Evolutionary conservation across 2,888 invertebrate genomes (phyloP), one percentile per base, ranked within the genome.

Genomic region (Notocelia uddmanniana): DNA sequence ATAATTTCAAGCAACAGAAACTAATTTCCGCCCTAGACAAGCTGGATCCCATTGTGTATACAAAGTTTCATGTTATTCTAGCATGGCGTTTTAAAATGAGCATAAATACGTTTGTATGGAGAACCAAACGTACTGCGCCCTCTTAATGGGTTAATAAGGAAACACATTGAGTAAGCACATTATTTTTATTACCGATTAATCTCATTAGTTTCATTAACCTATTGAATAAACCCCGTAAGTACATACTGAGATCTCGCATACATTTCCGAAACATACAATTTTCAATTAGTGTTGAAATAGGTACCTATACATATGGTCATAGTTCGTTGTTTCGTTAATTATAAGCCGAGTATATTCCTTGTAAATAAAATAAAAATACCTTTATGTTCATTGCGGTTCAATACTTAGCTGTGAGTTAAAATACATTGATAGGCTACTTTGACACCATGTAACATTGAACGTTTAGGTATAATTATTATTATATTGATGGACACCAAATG

Each of bases 111-210:
- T n/a, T n/a, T n/a, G n/a, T n/a, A n/a, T n/a, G n/a, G n/a, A n/a
- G n/a, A n/a, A n/a, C n/a, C n/a, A n/a, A n/a, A n/a, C n/a, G n/a
- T n/a, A n/a, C n/a, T n/a, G n/a, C n/a, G n/a, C n/a, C n/a, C n/a
- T n/a, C n/a, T n/a, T 19, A 52, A 52, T 63, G 19, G 19, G 50
- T 3, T 52, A 2, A 63, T 8, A 52, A 52, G 11, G n/a, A 58
- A 50, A 50, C 57, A 58, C 26, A 5, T 21, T 45, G 10, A 37
- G n/a, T 15, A 52, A 52, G 21, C 3, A 52, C n/a, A 58, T 15
- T 68, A 54, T 62, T 54, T 45, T 69, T 54, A 54, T 69, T 37
- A 48, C 8, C 21, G 31, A 60, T 45, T 69, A 69, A 69, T 69
- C 60, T 69, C 54, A 69, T 54, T 15, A 45, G 23, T 50, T 68